Conservation (phyloP, 2,888 invertebrate genomes). For the Boloria euphrosyne region DNA sequence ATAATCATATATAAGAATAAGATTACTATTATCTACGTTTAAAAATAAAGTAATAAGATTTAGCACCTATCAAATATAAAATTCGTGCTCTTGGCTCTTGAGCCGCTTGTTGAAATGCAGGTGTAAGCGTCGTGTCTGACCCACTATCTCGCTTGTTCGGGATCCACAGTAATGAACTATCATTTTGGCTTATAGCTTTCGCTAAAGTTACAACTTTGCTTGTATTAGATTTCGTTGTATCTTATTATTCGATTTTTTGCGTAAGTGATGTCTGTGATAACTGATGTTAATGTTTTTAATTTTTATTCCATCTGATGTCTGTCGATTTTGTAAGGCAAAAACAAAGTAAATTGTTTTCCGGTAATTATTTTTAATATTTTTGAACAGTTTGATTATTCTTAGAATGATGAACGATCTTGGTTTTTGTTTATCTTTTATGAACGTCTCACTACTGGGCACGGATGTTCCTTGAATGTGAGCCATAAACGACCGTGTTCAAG, state of each 20-base stretch:
- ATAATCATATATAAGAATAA: too few relatives aligned
- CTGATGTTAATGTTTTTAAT: not conserved
- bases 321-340: not conserved
- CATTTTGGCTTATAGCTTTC: not conserved
- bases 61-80: too few relatives aligned
- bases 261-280: not conserved
- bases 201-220: not conserved
- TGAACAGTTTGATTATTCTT: not conserved
- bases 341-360: not conserved
- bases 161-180: constrained; percentile 6
- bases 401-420: not conserved
- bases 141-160: constrained; percentile 18
- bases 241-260: too few relatives aligned
- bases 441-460: too few relatives aligned
- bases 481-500: too few relatives aligned
- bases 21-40: too few relatives aligned
- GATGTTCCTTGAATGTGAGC: too few relatives aligned
- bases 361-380: not conserved
- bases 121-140: constrained; percentile 15
- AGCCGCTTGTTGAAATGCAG: constrained; percentile 5
- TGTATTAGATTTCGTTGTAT: too few relatives aligned
- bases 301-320: not conserved
- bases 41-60: too few relatives aligned
- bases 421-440: not conserved
- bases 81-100: too few relatives aligned